These are phyloP conservation scores for Leuctra nigra DNA, from an alignment of 2,888 invertebrate genomes.

Conservation along the genomic window DNA sequence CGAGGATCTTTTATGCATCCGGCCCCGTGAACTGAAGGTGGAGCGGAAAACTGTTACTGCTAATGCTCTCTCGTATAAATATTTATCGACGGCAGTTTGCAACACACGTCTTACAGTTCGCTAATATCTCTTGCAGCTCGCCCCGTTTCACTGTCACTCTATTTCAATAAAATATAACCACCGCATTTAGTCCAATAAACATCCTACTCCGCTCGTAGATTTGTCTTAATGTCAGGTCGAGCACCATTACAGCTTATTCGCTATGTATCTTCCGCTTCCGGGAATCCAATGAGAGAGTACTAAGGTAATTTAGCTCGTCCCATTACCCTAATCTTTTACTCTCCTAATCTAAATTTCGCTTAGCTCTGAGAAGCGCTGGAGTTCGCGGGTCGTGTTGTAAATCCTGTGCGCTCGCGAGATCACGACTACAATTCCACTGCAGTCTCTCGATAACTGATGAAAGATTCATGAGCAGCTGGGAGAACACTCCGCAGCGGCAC, in stretches of 20 bases:
- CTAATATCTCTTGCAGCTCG: background rate
- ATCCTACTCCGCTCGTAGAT: too few relatives aligned
- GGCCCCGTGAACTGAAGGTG: background rate
- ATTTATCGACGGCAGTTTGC: background rate
- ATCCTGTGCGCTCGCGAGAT: too few relatives aligned
- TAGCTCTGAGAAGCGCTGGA: too few relatives aligned
- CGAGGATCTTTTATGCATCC: conserved; percentile 16
- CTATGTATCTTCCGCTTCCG: too few relatives aligned
- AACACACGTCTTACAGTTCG: background rate
- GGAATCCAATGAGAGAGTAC: background rate
- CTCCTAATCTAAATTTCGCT: conserved; percentile 1
- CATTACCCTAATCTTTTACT: conserved; percentile 8
- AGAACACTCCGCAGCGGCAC: too few relatives aligned
- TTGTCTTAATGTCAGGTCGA: too few relatives aligned
- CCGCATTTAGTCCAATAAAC: too few relatives aligned
- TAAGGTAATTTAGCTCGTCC: background rate
- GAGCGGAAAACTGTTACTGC: background rate
- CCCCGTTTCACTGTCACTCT: background rate
- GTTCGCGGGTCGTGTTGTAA: too few relatives aligned
- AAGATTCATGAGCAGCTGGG: too few relatives aligned
- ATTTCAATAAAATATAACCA: too few relatives aligned
- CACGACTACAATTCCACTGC: background rate
- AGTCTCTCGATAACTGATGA: background rate
- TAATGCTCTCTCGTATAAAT: too few relatives aligned
- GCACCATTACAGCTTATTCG: too few relatives aligned